Percentiles rank a stretch among this genome's conserved stretches.
These are phyloP conservation scores for Myotis yumanensis DNA, from an alignment of 2,113 vertebrate genomes.

Conservation along the genomic window DNA sequence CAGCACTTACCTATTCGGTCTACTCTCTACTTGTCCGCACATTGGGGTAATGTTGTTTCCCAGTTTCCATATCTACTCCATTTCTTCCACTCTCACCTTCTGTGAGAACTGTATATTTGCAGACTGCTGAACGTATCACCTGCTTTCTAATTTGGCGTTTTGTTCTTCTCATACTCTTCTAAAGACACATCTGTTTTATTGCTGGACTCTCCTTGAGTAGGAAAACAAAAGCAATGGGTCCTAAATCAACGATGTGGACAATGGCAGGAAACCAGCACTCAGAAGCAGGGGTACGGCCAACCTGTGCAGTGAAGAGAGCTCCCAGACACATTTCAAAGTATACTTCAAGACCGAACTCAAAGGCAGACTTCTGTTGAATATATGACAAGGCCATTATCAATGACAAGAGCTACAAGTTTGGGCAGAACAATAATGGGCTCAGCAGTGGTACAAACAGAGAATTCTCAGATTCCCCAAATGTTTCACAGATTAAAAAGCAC, in stretches of 20 bases:
- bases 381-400: slow-evolving; percentile 26
- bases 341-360: slow-evolving; percentile 25
- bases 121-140: neutral
- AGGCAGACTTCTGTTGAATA: neutral
- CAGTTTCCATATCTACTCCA: neutral
- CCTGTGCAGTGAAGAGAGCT: neutral
- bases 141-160: neutral
- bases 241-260: neutral
- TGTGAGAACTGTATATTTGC: neutral
- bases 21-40: neutral
- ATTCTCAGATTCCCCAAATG: neutral
- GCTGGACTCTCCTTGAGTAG: neutral
- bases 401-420: slow-evolving; percentile 26
- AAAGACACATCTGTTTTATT: neutral
- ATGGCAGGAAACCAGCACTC: neutral
- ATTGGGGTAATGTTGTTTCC: neutral
- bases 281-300: neutral
- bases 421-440: neutral
- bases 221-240: neutral
- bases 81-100: neutral
- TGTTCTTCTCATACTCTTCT: neutral
- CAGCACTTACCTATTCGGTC: neutral
- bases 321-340: neutral
- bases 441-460: neutral
- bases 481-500: neutral